Evolutionary conservation across 2,797 vertebrate genomes (phyloP).

Genomic region (Poeciliopsis presidionis): DNA sequence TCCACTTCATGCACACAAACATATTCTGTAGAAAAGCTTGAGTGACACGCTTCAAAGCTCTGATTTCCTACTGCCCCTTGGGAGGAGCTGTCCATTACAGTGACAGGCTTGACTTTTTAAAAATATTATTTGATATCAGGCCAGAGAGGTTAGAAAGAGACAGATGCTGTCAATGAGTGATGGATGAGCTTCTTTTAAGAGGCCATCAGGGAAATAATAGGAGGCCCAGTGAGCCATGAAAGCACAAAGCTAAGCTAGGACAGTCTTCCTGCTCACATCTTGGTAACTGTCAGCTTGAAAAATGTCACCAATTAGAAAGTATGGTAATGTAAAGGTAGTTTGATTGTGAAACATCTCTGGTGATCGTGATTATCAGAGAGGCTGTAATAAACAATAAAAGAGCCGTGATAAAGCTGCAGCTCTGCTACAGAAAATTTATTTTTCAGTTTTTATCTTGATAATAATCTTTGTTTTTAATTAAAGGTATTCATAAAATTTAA

Average conservation of each 20-base stretch:
- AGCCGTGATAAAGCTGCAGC: neutral
- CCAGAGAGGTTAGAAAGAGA: conserved; percentile 65
- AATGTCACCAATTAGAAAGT: conserved; percentile 63
- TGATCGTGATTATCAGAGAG: conserved; percentile 33
- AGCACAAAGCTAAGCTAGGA: conserved; percentile 44
- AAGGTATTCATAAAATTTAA: no score
- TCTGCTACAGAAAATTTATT: neutral
- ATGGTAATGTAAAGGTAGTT: conserved; percentile 55
- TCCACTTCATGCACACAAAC: conserved; percentile 19
- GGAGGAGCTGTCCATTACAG: conserved; percentile 69
- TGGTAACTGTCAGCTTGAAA: conserved; percentile 63
- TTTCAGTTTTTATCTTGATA: neutral
- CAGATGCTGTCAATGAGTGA: conserved; percentile 69
- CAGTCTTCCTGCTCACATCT: conserved; percentile 46
- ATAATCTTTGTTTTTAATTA: neutral
- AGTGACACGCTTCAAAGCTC: conserved; percentile 61
- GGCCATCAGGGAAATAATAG: conserved; percentile 69
- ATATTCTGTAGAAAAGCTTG: conserved; percentile 32
- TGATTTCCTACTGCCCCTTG: conserved; percentile 50
- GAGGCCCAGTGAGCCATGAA: conserved; percentile 54
- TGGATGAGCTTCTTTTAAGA: conserved; percentile 73
- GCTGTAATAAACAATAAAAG: conserved; percentile 16
- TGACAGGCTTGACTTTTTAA: conserved; percentile 66
- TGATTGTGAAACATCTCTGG: conserved; percentile 39
- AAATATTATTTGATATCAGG: conserved; percentile 74